Percentiles rank a stretch among this genome's conserved stretches.
Conservation (phyloP, 2,888 invertebrate genomes). For the Eulithis testata region DNA sequence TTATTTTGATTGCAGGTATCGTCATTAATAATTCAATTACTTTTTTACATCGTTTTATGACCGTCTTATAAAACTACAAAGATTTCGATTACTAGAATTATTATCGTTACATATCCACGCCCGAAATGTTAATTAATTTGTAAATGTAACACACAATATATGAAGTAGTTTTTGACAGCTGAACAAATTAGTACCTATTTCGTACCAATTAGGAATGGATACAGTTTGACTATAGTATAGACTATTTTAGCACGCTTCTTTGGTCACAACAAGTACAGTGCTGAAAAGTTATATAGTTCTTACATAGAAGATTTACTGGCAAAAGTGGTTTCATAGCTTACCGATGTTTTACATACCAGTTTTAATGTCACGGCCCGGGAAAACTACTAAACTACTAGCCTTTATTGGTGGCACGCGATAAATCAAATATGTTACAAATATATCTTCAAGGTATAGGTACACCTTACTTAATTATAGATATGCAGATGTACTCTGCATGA, state of each 20-base stretch:
- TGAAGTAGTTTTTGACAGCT: neutral
- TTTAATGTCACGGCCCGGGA: slow-evolving; percentile 61
- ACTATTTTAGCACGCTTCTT: no score
- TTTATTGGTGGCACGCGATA: slow-evolving; percentile 41
- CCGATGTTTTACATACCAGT: slow-evolving; percentile 32
- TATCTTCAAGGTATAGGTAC: slow-evolving; percentile 24
- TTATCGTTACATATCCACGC: slow-evolving; percentile 38
- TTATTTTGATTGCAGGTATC: neutral
- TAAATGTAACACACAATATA: neutral
- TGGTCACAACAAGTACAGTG: no score
- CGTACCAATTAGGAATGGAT: neutral
- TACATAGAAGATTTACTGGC: slow-evolving; percentile 1
- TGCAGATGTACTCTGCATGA: no score
- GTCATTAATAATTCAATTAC: slow-evolving; percentile 19
- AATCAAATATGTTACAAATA: slow-evolving; percentile 42
- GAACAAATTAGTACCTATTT: no score
- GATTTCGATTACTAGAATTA: slow-evolving; percentile 18
- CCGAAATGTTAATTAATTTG: slow-evolving; percentile 48
- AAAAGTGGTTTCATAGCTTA: slow-evolving; percentile 16
- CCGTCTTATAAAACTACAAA: slow-evolving; percentile 12
- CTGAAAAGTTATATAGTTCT: no score
- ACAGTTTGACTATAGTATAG: no score
- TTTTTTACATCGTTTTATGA: slow-evolving; percentile 22
- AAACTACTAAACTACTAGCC: slow-evolving; percentile 41
- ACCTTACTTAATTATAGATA: neutral